Conservation (phyloP, 2,797 vertebrate genomes). For the Eidolon dupreanum region DNA sequence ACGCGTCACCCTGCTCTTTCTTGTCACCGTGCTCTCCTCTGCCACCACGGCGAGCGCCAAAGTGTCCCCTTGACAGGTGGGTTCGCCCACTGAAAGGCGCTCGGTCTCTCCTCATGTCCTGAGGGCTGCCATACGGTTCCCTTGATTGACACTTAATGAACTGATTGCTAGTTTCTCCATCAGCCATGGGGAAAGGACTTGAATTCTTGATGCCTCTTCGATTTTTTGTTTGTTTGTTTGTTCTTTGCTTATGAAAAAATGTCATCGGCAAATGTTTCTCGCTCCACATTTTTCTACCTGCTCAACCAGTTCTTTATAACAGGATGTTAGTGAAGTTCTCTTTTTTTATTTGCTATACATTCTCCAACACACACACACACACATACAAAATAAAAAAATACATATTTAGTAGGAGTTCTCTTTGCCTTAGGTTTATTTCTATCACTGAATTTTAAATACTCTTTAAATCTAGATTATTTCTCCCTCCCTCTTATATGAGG, state of each 20-base stretch:
- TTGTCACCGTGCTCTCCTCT: not conserved
- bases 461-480: not conserved
- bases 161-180: not conserved
- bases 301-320: not conserved
- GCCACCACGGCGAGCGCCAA: rapidly evolving
- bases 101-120: not conserved
- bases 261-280: not conserved
- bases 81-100: not conserved
- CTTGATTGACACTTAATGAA: not conserved
- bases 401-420: too few species aligned
- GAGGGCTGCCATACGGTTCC: too few species aligned
- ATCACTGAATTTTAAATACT: not conserved
- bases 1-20: rapidly evolving
- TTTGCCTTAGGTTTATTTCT: not conserved
- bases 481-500: not conserved
- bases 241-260: not conserved
- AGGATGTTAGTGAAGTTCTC: not conserved
- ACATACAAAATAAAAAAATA: too few species aligned
- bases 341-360: not conserved
- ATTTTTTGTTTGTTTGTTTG: not conserved
- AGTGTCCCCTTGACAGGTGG: too few species aligned
- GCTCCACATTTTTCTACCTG: not conserved
- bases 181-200: not conserved
- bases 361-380: not conserved
- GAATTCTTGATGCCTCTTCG: not conserved